These are phyloP conservation scores for Cynaeus angustus DNA, from an alignment of 2,888 invertebrate genomes.

Conservation along the genomic window DNA sequence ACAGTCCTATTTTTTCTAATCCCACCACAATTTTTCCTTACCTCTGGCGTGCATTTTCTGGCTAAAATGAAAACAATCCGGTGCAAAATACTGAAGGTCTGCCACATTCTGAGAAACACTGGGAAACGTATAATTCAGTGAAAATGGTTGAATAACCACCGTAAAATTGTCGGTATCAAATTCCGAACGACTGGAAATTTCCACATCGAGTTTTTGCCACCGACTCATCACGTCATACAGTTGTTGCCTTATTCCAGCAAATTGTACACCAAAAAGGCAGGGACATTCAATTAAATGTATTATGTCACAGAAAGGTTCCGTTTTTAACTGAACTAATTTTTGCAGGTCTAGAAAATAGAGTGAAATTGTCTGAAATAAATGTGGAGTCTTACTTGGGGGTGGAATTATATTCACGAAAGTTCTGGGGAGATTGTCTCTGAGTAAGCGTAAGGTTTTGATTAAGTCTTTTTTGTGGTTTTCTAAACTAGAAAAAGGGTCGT, in stretches of 20 bases:
- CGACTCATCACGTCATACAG: constrained; percentile 69
- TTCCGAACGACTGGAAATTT: constrained; percentile 71
- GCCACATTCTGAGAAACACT: constrained; percentile 66
- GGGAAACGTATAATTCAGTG: constrained; percentile 71
- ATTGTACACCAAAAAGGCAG: constrained; percentile 73
- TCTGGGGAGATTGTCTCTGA: constrained; percentile 76
- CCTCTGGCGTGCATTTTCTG: constrained; percentile 76
- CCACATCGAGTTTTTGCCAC: constrained; percentile 74
- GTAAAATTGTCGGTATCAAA: constrained; percentile 75
- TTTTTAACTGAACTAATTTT: constrained; percentile 68
- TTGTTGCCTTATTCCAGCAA: constrained; percentile 39
- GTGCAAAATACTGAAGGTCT: constrained; percentile 74
- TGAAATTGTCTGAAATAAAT: neutral
- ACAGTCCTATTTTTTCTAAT: neutral
- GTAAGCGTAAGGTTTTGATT: constrained; percentile 71
- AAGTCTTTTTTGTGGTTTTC: constrained; percentile 73
- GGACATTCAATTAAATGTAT: constrained; percentile 73
- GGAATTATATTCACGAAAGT: constrained; percentile 75
- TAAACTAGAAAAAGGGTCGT: constrained; percentile 67
- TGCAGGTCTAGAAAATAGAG: constrained; percentile 28
- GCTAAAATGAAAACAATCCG: constrained; percentile 79
- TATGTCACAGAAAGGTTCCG: constrained; percentile 68
- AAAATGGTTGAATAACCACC: constrained; percentile 74
- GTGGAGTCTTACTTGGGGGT: constrained; percentile 69
- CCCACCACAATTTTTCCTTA: constrained; percentile 63